Base-by-base conservation (phyloP, 2,113 vertebrate species). In the Anoplopoma fimbria region DNA sequence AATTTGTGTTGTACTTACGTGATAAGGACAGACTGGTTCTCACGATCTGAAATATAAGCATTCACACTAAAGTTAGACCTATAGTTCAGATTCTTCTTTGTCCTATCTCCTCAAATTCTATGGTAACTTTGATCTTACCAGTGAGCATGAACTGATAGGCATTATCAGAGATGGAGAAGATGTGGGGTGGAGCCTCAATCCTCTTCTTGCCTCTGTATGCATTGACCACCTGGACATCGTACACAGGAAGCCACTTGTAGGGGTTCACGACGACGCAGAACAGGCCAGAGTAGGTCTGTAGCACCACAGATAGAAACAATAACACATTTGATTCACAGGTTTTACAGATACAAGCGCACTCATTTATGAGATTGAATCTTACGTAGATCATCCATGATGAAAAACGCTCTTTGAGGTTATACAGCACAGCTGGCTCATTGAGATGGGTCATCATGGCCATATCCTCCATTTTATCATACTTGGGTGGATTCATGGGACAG, bases 371-470 rank as follows among this genome's bases (percentile, higher is more conserved):
- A 53, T 53, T n/a, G 23, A 53, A 53, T 21, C 49, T 53, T 53
- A 53, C 49, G 21, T 53, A 53, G 12, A 53, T 98, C 97, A 98
- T 98, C 97, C 97, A 98, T 88, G 96, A 93, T 62, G 96, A 93
- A 19, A 97, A 98, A 88, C 97, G 96, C 77, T 97, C 97, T 96
- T 97, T 98, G 93, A 98, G 97, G 95, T 96, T 96, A 77, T 87
- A 96, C 91, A 96, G 57, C 88, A 96, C 95, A 45, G 92, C 31
- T 4, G 95, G 92, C 49, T 96, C 95, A 25, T 89, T 96, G 85
- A 96, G 94, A 82, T 95, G 94, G 91, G 95, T 95, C 94, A 95
- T 93, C 95, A 95, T 95, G 88, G 95, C 94, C 95, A 95, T 95
- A 93, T 95, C 94, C 87, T 95, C 94, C 68, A 95, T 93, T 70